Evolutionary conservation across 37 sponge, comb jelly and placozoan genomes (phyloP).

Genomic region (Geodia barretti): DNA sequence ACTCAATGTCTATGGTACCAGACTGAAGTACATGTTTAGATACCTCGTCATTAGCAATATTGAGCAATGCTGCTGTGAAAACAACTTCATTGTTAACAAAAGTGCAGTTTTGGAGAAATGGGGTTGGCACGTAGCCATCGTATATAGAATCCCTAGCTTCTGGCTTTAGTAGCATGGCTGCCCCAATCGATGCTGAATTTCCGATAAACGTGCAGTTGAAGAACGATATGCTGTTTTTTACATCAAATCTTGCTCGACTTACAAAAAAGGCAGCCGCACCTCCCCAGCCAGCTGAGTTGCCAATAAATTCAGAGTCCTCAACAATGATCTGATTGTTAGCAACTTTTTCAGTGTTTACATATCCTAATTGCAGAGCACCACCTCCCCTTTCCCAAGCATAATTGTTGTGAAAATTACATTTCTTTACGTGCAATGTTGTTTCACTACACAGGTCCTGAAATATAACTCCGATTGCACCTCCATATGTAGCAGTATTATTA

Average conservation of each 20-base stretch:
- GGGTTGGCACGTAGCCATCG: background rate
- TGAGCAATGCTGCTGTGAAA: background rate
- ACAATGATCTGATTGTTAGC: background rate
- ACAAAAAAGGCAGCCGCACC: background rate
- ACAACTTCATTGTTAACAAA: background rate
- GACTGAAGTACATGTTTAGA: background rate
- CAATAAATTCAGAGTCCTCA: background rate
- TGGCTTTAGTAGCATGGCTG: background rate
- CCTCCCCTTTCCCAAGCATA: background rate
- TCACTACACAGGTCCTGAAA: background rate
- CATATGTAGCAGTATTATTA: background rate
- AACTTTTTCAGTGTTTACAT: background rate
- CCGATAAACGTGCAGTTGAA: background rate
- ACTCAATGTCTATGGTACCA: background rate
- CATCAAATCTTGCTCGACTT: background rate
- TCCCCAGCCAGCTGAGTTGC: background rate
- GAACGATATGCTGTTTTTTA: background rate
- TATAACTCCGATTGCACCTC: background rate
- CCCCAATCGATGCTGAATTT: background rate
- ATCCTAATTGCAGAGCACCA: background rate
- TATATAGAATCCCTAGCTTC: background rate
- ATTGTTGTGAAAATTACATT: background rate
- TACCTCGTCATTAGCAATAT: background rate
- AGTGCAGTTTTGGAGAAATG: background rate
- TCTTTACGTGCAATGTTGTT: background rate